These are phyloP conservation scores for Vimba vimba DNA, from an alignment of 2,113 vertebrate genomes.

Conservation along the genomic window DNA sequence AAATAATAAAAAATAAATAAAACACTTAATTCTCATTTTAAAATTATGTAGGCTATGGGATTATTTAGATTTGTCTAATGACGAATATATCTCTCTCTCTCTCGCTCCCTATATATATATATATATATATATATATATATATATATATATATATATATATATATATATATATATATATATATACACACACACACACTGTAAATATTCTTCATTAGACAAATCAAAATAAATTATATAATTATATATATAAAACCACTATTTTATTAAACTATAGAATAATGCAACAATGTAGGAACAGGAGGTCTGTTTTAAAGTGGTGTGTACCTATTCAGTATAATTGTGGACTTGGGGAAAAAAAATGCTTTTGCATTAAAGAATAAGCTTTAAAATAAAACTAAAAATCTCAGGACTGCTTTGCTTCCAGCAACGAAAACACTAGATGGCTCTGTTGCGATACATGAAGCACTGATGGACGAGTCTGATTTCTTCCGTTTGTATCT, in stretches of 20 bases:
- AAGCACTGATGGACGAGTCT: constrained; percentile 4
- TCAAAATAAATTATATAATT: no score
- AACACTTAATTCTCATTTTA: neutral
- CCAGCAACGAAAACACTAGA: constrained; percentile 67
- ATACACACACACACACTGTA: no score
- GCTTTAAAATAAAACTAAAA: neutral
- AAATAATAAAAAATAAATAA: no score
- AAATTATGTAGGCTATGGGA: neutral
- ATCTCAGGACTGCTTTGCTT: neutral
- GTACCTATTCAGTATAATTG: neutral
- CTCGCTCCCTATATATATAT: no score
- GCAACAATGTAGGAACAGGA: neutral
- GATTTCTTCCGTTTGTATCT: neutral
- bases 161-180: no score
- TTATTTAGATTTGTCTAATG: neutral
- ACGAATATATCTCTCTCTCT: neutral
- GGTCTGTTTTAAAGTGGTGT: neutral
- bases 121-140: no score
- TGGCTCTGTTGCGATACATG: constrained; percentile 70
- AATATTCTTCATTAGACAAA: no score
- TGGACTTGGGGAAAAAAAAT: neutral
- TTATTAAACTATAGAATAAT: neutral
- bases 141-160: no score
- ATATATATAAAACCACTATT: neutral
- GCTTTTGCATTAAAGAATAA: neutral